phyloP scores from a whole-genome alignment of 2,888 invertebrate species.

The Perdita meconis region DNA sequence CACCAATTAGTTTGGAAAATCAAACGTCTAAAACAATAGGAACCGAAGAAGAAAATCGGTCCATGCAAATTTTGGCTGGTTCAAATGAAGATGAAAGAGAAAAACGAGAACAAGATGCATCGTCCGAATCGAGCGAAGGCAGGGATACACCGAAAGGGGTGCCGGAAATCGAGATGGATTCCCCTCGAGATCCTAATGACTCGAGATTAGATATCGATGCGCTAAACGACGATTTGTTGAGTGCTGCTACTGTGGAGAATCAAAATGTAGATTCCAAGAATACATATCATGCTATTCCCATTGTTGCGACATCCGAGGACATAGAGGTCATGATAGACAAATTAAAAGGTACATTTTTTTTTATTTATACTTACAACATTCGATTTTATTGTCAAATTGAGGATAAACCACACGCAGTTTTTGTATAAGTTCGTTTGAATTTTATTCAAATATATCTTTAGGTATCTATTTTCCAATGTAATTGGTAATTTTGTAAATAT shows the following conservation, averaged over 20 bases:
- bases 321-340: conserved; percentile 82
- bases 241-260: conserved; percentile 49
- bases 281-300: conserved; percentile 73
- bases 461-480: conserved; percentile 37
- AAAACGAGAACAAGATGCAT: conserved; percentile 72
- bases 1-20: conserved; percentile 12
- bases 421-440: conserved; percentile 13
- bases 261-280: conserved; percentile 69
- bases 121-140: conserved; percentile 79
- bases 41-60: conserved; percentile 22
- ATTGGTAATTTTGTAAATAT: conserved; percentile 46
- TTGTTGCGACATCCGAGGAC: conserved; percentile 78
- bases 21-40: conserved; percentile 8
- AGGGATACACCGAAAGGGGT: conserved; percentile 78
- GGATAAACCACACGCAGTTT: conserved; percentile 27
- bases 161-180: conserved; percentile 80
- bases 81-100: conserved; percentile 28
- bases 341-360: conserved; percentile 77
- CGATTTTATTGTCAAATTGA: conserved; percentile 24
- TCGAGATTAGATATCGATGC: conserved; percentile 76
- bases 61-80: background rate
- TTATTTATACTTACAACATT: conserved; percentile 14
- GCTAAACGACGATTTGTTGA: conserved; percentile 77
- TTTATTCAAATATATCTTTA: conserved; percentile 24
- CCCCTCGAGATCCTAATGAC: conserved; percentile 77